Conservation (phyloP, 2,888 invertebrate genomes). For the Glyphotaelius pellucidus region DNA sequence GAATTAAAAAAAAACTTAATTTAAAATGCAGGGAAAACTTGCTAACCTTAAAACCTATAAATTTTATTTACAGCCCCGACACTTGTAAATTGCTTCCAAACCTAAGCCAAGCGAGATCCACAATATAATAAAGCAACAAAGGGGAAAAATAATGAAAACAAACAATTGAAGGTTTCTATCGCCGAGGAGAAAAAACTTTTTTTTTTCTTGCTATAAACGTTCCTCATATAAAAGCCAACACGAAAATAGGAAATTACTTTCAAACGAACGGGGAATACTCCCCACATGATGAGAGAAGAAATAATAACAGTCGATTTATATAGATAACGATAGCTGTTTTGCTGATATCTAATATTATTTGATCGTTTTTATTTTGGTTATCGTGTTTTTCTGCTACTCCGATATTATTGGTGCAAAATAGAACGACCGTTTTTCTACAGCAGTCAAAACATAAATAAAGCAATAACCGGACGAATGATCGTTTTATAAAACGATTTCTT, state of each 20-base stretch:
- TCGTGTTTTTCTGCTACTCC: constrained; percentile 5
- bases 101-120: neutral
- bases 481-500: constrained; percentile 2
- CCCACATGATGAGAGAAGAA: constrained; percentile 9
- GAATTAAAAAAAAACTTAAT: too few species aligned
- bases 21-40: too few species aligned
- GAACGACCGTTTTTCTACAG: neutral
- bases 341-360: neutral
- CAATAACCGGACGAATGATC: neutral
- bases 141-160: neutral
- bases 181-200: neutral
- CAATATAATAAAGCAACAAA: neutral
- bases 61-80: neutral
- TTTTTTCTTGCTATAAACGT: neutral
- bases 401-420: neutral
- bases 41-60: too few species aligned
- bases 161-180: neutral
- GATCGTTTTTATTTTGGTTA: constrained; percentile 29
- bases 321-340: constrained; percentile 14
- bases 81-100: neutral
- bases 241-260: constrained; percentile 26
- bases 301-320: constrained; percentile 16
- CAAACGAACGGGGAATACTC: constrained; percentile 9
- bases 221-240: neutral
- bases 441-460: neutral